Evolutionary conservation across 2,797 vertebrate species (phyloP), one percentile per base, ranked within the genome.

Genomic region (Carduelis carduelis): DNA sequence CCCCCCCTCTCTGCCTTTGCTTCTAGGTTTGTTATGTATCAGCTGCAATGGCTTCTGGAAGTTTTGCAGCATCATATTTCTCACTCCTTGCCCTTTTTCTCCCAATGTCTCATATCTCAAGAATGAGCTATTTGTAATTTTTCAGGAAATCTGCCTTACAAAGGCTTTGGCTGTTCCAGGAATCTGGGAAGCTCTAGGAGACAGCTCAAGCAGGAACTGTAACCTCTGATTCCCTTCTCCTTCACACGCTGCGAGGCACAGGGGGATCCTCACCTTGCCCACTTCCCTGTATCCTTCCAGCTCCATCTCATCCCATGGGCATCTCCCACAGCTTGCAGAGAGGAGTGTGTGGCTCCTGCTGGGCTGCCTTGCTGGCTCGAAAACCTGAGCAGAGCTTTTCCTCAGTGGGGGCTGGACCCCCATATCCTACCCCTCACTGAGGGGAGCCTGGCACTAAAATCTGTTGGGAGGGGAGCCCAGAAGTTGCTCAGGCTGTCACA

Each of bases 231-330:
- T 77, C 41, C 8, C 8, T 49, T 68, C 30, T 86, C 49, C 24
- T 56, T 12, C 2, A 4, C 28, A 43, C 28, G 41, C 39, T 3
- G 2, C 0, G 1, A 57, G 55, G 39, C 64, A 1, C 0, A 60
- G 24, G 14, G 34, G 18, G 6, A 61, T 39, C 14, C n/a, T 71
- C n/a, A 11, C 23, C 35, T 76, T 0, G 0, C 28, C 28, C 20
- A 37, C 35, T 71, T 44, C 63, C n/a, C 43, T 24, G 2, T 26
- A 20, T 1, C 2, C 44, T 52, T 72, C 79, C 59, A 43, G 8
- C 44, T 83, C 68, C 1, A 1, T 34, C 68, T 74, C 63, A 75
- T 32, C 23, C 32, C 64, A 66, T 0, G 0, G 18, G 26, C 49
- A 43, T 23, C 43, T 90, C 44, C 11, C 55, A 44, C 35, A 34